phyloP scores from a whole-genome alignment of 2,797 vertebrate genomes.

The Astyanax mexicanus region DNA sequence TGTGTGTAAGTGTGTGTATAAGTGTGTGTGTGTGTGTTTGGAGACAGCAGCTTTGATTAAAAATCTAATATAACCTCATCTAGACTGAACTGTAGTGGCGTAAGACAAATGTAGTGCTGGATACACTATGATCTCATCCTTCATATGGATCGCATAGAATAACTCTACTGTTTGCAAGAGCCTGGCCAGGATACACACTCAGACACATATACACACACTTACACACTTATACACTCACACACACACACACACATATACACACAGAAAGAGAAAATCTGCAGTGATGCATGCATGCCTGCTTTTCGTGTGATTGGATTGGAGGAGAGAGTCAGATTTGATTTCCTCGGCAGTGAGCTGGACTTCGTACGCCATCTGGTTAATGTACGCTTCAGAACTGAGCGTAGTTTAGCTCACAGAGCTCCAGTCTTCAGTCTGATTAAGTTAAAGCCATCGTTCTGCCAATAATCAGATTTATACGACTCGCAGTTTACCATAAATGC shows the following conservation, averaged over 20 bases:
- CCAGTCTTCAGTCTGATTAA: background rate
- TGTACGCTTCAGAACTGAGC: background rate
- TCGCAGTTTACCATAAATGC: background rate
- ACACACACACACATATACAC: too few species aligned
- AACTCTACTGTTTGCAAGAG: constrained; percentile 44
- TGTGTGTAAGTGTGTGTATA: constrained; percentile 54
- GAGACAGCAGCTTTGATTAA: constrained; percentile 68
- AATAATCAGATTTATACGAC: background rate
- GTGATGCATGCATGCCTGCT: constrained; percentile 33
- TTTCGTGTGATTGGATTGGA: background rate
- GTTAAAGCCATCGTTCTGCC: background rate
- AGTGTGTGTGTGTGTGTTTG: background rate
- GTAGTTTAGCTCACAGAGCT: background rate
- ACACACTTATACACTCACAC: constrained; percentile 48
- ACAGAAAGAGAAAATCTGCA: background rate
- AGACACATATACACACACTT: constrained; percentile 46
- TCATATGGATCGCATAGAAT: constrained; percentile 60
- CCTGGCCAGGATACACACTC: constrained; percentile 17
- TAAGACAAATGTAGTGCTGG: constrained; percentile 46
- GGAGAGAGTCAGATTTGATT: constrained; percentile 6
- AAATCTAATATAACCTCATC: constrained; percentile 69
- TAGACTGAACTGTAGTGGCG: constrained; percentile 58
- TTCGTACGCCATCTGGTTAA: background rate
- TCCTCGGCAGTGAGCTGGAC: background rate
- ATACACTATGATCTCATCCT: constrained; percentile 68